Evolutionary conservation across 1,140 invertebrate species (phyloP).

Genomic region (Achroia grisella): DNA sequence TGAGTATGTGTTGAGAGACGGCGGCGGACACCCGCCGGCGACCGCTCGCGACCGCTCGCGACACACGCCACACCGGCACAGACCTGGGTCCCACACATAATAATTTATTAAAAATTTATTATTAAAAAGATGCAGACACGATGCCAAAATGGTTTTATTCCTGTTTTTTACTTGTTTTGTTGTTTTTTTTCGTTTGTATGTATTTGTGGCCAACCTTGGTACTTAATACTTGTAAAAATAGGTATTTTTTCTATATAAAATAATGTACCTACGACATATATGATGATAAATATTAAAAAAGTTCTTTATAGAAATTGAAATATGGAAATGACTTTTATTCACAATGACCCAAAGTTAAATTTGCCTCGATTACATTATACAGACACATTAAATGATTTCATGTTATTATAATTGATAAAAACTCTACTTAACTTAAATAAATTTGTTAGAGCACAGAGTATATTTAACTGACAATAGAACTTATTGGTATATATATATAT

Average conservation of each 20-base stretch:
- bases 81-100: conserved; percentile 32
- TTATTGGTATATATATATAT: too few species aligned
- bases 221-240: conserved; percentile 70
- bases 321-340: conserved; percentile 55
- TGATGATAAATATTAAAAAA: conserved; percentile 65
- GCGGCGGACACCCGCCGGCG: too few species aligned
- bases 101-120: conserved; percentile 59
- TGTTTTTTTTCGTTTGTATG: conserved; percentile 70
- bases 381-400: too few species aligned
- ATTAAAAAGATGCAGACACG: conserved; percentile 57
- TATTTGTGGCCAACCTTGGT: conserved; percentile 69
- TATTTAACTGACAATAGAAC: too few species aligned
- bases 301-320: conserved; percentile 62
- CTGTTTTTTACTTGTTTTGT: conserved; percentile 71
- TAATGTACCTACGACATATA: conserved; percentile 67
- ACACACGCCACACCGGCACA: conserved; percentile 12
- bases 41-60: conserved; percentile 6
- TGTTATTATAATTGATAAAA: too few species aligned
- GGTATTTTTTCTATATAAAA: conserved; percentile 70
- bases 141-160: conserved; percentile 72
- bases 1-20: too few species aligned
- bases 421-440: too few species aligned
- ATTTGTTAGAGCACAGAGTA: too few species aligned
- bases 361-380: not conserved
- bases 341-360: conserved; percentile 19